Evolutionary conservation across 2,797 vertebrate genomes (phyloP), one percentile per base, ranked within the genome.

Genomic region (Ctenopoma kingsleyae): DNA sequence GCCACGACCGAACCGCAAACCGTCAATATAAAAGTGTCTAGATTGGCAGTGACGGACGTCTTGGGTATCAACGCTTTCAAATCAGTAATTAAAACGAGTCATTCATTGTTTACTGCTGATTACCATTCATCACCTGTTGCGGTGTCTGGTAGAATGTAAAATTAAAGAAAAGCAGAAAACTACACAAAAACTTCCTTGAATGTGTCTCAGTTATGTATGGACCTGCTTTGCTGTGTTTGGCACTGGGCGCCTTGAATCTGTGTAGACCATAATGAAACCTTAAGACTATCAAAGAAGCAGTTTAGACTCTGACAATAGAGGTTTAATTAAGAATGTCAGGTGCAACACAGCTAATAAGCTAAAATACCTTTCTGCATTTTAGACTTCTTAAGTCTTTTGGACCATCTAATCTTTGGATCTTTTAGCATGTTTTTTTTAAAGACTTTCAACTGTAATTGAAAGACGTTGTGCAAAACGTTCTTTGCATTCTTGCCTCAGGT

Each of bases 1-100:
- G 43, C 55, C 52, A 36, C 60, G 73, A 67, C 63, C 32, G 11
- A 25, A 41, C 43, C 6, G 17, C 32, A 63, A 43, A 63, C 55
- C 35, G 22, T 30, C 10, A 52, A 6, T 2, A 52, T 55, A 35
- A 47, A 53, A 52, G 27, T 43, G 36, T 23, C 6, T 22, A 10
- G 35, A 48, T 25, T 15, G 52, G 52, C 30, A 17, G 36, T 41
- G 19, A 59, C 13, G 55, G 50, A 41, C 9, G 20, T 27, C 41
- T 12, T 11, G 25, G 11, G 16, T 27, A 51, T 72, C 50, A 51
- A 7, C 55, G 17, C 63, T 58, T 44, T 43, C 19, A 63, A 20
- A 68, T 63, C 49, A 30, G 30, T 67, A 71, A 69, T 74, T 68
- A 60, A 19, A 56, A 32, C 23, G 2, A 72, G 27, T 71, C 57